Percentiles rank a stretch among this genome's conserved stretches.
Evolutionary conservation across 2,888 invertebrate genomes (phyloP).

Genomic region (Andrena bicolor): DNA sequence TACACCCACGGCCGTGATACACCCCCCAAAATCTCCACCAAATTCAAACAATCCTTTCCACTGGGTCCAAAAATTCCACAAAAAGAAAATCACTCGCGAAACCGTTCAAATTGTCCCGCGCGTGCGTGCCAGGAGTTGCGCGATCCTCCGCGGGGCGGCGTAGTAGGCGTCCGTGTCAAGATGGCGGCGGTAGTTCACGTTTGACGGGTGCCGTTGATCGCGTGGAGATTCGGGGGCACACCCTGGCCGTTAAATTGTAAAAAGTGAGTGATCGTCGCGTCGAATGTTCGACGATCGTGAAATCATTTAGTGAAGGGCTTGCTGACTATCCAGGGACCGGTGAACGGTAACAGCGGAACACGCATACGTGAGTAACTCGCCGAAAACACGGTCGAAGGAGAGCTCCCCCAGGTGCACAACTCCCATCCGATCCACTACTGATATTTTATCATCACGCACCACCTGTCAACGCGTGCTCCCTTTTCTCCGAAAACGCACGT

Average conservation of each 20-base stretch:
- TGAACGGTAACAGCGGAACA: slow-evolving; percentile 27
- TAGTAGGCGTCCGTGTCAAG: slow-evolving; percentile 66
- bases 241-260: slow-evolving; percentile 69
- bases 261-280: slow-evolving; percentile 58
- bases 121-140: not conserved
- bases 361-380: slow-evolving; percentile 73
- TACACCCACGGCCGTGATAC: too few relatives aligned
- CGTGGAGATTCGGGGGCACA: slow-evolving; percentile 77
- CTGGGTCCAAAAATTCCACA: not conserved
- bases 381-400: slow-evolving; percentile 24
- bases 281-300: slow-evolving; percentile 41
- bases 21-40: not conserved
- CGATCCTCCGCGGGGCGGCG: slow-evolving; percentile 33
- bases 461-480: slow-evolving; percentile 42
- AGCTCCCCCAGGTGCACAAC: slow-evolving; percentile 32
- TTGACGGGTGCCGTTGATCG: slow-evolving; percentile 79
- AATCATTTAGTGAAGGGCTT: slow-evolving; percentile 38
- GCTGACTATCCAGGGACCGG: slow-evolving; percentile 54
- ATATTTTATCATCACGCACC: slow-evolving; percentile 24
- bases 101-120: slow-evolving; percentile 40
- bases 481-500: slow-evolving; percentile 40
- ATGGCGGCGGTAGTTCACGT: slow-evolving; percentile 80
- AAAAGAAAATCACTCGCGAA: not conserved
- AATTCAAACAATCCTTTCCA: not conserved
- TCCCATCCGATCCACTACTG: slow-evolving; percentile 28